A percentile compares a stretch with the other conserved stretches of the same genome.
Conservation (phyloP, 1,140 invertebrate genomes). For the Zaprionus africanus region DNA sequence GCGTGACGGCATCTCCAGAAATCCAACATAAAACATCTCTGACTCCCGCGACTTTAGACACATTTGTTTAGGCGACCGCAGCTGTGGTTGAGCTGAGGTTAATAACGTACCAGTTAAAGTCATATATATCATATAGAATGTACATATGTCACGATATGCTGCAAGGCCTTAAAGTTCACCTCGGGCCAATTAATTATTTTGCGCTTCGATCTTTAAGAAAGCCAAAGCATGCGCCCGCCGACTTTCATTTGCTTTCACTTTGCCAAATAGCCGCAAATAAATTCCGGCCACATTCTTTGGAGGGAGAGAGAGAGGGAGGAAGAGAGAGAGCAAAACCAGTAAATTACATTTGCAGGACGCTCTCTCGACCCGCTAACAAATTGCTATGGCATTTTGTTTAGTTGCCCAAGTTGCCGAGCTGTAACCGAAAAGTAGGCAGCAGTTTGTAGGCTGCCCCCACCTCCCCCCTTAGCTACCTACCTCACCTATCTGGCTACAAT, state of each 20-base stretch:
- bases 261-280: slow-evolving; percentile 65
- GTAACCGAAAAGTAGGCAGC: slow-evolving; percentile 52
- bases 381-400: slow-evolving; percentile 54
- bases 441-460: slow-evolving; percentile 19
- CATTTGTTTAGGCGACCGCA: slow-evolving; percentile 49
- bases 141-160: slow-evolving; percentile 4
- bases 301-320: background rate
- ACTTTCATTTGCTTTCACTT: slow-evolving; percentile 57
- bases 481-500: slow-evolving; percentile 36
- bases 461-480: background rate
- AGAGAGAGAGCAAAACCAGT: slow-evolving; percentile 41
- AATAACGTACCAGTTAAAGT: slow-evolving; percentile 12
- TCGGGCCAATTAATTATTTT: slow-evolving; percentile 20
- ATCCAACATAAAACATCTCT: slow-evolving; percentile 42
- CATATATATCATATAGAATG: background rate
- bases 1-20: slow-evolving; percentile 41
- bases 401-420: slow-evolving; percentile 14
- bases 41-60: slow-evolving; percentile 44
- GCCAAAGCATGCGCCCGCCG: slow-evolving; percentile 18
- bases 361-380: slow-evolving; percentile 56
- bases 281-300: slow-evolving; percentile 53
- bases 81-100: slow-evolving; percentile 20
- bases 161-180: slow-evolving; percentile 29
- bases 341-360: slow-evolving; percentile 60
- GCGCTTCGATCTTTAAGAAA: slow-evolving; percentile 24